phyloP scores from a whole-genome alignment of 2,888 invertebrate genomes.

The Lathronympha strigana region DNA sequence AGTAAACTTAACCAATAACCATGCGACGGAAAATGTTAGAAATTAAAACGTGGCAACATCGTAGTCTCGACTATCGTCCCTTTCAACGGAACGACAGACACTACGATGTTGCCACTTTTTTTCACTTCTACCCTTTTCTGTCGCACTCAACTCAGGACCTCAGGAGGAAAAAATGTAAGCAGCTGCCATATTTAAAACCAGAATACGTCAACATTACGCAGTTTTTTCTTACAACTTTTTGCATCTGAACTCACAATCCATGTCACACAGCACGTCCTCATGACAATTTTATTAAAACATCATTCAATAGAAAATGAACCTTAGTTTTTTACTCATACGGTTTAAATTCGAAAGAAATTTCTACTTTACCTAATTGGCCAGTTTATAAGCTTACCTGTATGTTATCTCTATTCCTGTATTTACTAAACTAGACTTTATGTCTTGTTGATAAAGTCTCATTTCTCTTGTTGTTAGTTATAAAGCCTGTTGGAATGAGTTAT shows the following conservation, averaged over 20 bases:
- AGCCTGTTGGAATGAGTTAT: slow-evolving; percentile 29
- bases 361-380: slow-evolving; percentile 30
- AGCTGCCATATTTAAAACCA: background rate
- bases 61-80: no score
- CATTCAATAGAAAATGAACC: background rate
- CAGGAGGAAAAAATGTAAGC: background rate
- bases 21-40: no score
- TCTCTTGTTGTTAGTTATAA: slow-evolving; percentile 5
- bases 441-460: background rate
- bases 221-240: slow-evolving; percentile 32
- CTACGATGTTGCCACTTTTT: no score
- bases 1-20: no score
- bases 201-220: slow-evolving; percentile 4
- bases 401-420: slow-evolving; percentile 18
- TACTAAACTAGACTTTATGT: slow-evolving; percentile 3
- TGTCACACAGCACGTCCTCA: slow-evolving; percentile 12
- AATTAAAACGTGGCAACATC: no score
- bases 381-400: slow-evolving; percentile 28
- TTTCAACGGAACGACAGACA: no score
- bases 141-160: no score
- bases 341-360: background rate
- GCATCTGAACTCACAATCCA: slow-evolving; percentile 19
- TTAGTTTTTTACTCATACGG: background rate
- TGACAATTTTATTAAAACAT: slow-evolving; percentile 26
- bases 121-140: no score